phyloP scores from a whole-genome alignment of 30 jellyfish, hydroid and myxozoan species.

The Clytia hemisphaerica region DNA sequence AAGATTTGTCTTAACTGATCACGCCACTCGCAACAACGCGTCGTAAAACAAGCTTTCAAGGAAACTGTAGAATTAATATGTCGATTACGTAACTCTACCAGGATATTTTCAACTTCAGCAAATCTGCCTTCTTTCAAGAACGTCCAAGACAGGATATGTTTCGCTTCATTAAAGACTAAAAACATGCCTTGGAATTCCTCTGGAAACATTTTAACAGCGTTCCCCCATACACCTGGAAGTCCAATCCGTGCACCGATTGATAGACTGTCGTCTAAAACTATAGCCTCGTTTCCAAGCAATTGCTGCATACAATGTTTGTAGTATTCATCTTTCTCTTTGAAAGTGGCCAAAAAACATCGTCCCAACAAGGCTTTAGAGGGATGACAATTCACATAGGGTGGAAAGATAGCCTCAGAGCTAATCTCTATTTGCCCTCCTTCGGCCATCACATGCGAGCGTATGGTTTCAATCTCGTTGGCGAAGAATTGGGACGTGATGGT shows the following conservation, averaged over 20 bases:
- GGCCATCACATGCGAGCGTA: slow-evolving; percentile 21
- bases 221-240: slow-evolving; percentile 85
- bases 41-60: slow-evolving; percentile 78
- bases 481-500: slow-evolving; percentile 50
- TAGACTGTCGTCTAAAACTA: slow-evolving; percentile 48
- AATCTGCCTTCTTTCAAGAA: slow-evolving; percentile 47
- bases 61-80: slow-evolving; percentile 64
- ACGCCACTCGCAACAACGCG: slow-evolving; percentile 82
- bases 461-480: slow-evolving; percentile 38
- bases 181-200: slow-evolving; percentile 49
- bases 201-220: slow-evolving; percentile 29
- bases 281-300: slow-evolving; percentile 76
- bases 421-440: slow-evolving; percentile 48
- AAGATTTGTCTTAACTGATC: slow-evolving; percentile 40
- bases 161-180: slow-evolving; percentile 69
- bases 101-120: slow-evolving; percentile 53
- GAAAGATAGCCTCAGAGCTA: slow-evolving; percentile 32
- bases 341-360: slow-evolving; percentile 76
- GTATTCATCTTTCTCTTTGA: slow-evolving; percentile 76
- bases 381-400: slow-evolving; percentile 58
- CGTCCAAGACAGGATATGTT: slow-evolving; percentile 88
- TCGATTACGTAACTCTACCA: slow-evolving; percentile 54
- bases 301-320: slow-evolving; percentile 86
- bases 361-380: slow-evolving; percentile 90
- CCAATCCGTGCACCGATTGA: slow-evolving; percentile 84